Conservation (phyloP, 2,113 vertebrate species). For the Lampris megalopsis region DNA sequence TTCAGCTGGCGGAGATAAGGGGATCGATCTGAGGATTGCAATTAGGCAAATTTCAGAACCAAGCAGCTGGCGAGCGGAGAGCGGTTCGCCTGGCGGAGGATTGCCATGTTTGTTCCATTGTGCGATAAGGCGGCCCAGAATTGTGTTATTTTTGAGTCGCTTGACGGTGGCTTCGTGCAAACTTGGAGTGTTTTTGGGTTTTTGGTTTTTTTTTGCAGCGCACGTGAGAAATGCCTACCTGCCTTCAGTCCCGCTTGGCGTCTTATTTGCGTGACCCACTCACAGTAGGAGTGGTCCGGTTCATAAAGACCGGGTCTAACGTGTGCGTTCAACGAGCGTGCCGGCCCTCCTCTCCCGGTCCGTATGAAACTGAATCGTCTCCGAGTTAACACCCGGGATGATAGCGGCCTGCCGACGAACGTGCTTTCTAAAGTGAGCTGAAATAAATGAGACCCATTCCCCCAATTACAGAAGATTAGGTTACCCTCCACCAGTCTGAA, state of each 20-base stretch:
- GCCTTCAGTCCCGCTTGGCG: neutral
- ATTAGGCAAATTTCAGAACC: constrained; percentile 77
- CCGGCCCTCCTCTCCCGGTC: constrained; percentile 26
- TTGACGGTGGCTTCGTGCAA: constrained; percentile 27
- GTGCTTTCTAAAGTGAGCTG: constrained; percentile 65
- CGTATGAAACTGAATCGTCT: constrained; percentile 63
- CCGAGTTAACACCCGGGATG: constrained; percentile 46
- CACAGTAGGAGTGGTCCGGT: constrained; percentile 52
- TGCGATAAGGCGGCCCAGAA: constrained; percentile 60
- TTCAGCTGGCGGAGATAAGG: constrained; percentile 64
- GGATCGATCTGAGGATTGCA: constrained; percentile 74
- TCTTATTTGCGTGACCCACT: constrained; percentile 47
- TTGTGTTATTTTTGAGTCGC: constrained; percentile 61
- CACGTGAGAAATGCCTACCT: constrained; percentile 25
- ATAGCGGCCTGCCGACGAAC: constrained; percentile 63
- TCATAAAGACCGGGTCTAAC: constrained; percentile 60
- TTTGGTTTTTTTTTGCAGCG: too few relatives aligned
- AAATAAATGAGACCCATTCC: constrained; percentile 75
- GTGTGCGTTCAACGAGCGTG: constrained; percentile 31
- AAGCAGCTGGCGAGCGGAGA: constrained; percentile 76
- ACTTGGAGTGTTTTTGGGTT: neutral
- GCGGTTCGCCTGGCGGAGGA: constrained; percentile 69
- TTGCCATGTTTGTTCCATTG: constrained; percentile 74
- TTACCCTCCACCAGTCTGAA: constrained; percentile 75
- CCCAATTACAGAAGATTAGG: constrained; percentile 79